These are phyloP conservation scores for Troides oblongomaculatus DNA, from an alignment of 2,888 invertebrate species.

Conservation along the genomic window DNA sequence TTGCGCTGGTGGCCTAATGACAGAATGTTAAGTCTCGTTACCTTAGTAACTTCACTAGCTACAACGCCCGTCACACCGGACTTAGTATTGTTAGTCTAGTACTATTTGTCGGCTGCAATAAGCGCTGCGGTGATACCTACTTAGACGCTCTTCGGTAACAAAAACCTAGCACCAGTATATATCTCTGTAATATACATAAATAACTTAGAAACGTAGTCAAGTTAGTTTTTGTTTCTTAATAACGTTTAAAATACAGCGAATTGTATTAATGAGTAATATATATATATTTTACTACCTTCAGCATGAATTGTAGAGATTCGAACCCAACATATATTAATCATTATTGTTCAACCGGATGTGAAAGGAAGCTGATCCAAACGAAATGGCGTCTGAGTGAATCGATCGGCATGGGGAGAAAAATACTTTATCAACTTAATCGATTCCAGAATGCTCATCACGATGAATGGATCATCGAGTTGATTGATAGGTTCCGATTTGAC, in stretches of 20 bases:
- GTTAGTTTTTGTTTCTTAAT: background rate
- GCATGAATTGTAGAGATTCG: background rate
- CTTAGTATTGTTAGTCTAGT: too few species aligned
- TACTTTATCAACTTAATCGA: constrained; percentile 18
- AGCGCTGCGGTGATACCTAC: too few species aligned
- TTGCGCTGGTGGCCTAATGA: too few species aligned
- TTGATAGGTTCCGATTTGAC: constrained; percentile 23
- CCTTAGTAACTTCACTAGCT: too few species aligned
- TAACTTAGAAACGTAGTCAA: too few species aligned
- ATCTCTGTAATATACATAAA: too few species aligned
- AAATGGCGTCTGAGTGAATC: constrained; percentile 5
- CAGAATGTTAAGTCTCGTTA: too few species aligned
- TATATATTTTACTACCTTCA: background rate
- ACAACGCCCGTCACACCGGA: too few species aligned
- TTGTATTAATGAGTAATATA: background rate
- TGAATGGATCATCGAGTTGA: constrained; percentile 22
- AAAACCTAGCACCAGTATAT: too few species aligned
- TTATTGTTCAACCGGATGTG: constrained; percentile 2
- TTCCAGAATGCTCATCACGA: constrained; percentile 1
- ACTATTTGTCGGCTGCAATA: too few species aligned
- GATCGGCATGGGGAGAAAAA: constrained; percentile 11
- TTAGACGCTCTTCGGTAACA: too few species aligned
- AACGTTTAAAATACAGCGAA: background rate
- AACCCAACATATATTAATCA: background rate
- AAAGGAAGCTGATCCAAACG: background rate